These are phyloP conservation scores for Drosophila prolongata DNA, from an alignment of 2,888 invertebrate genomes.

Conservation along the genomic window DNA sequence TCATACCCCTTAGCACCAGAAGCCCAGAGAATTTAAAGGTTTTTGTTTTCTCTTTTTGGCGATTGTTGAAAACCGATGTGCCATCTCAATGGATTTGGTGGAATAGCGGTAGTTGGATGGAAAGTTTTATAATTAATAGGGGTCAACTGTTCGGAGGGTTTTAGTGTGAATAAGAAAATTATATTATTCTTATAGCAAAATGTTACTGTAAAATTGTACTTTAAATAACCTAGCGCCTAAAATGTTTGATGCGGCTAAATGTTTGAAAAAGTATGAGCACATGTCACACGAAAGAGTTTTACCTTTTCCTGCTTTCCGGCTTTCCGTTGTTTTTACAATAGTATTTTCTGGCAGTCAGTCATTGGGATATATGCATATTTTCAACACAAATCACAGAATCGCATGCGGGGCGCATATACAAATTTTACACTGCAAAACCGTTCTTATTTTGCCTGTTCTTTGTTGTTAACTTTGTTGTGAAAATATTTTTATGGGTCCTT, in stretches of 20 bases:
- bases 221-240: conserved; percentile 24
- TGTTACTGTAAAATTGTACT: background rate
- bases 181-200: too few relatives aligned
- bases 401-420: conserved; percentile 59
- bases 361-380: conserved; percentile 63
- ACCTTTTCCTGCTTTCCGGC: conserved; percentile 6
- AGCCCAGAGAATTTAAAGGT: conserved; percentile 15
- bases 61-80: conserved; percentile 21
- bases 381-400: conserved; percentile 54
- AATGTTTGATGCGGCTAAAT: conserved; percentile 8
- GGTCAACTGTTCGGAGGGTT: conserved; percentile 13
- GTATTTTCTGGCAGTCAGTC: conserved; percentile 30
- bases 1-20: background rate
- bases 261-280: background rate
- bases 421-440: conserved; percentile 14
- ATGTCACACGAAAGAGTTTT: conserved; percentile 24
- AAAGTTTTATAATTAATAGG: conserved; percentile 35
- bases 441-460: background rate
- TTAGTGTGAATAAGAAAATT: conserved; percentile 9
- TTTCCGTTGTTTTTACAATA: conserved; percentile 14
- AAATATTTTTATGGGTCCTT: background rate
- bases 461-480: background rate
- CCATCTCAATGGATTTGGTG: conserved; percentile 9
- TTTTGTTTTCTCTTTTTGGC: conserved; percentile 9
- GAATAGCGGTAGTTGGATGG: background rate